These are phyloP conservation scores for Vespertilio murinus DNA, from an alignment of 2,797 vertebrate species.

Conservation along the genomic window DNA sequence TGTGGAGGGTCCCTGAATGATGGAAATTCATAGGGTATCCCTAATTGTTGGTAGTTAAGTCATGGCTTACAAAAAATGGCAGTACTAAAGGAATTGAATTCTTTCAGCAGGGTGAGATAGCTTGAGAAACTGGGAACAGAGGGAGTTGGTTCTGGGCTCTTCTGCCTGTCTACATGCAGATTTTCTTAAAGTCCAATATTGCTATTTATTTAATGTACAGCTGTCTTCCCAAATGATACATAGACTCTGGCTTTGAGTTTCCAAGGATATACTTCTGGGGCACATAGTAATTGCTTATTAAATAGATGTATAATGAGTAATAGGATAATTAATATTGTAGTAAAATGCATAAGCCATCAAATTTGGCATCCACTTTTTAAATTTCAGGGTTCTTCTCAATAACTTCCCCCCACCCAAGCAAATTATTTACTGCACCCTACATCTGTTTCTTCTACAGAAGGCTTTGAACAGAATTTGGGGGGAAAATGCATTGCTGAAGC, in stretches of 20 bases:
- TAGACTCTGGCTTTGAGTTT: neutral
- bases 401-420: neutral
- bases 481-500: neutral
- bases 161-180: neutral
- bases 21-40: neutral
- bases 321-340: neutral
- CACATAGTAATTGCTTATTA: neutral
- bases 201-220: neutral
- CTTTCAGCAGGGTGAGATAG: neutral
- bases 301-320: neutral
- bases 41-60: neutral
- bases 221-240: neutral
- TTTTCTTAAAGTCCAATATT: neutral
- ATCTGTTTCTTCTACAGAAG: neutral
- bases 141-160: neutral
- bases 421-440: neutral
- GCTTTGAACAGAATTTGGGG: neutral
- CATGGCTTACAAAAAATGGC: neutral
- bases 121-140: neutral
- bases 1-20: neutral
- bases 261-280: neutral
- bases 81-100: neutral
- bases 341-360: neutral
- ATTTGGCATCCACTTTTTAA: neutral
- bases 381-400: neutral